These are phyloP conservation scores for Prostheceraeus crozeri DNA, from an alignment of 2,888 invertebrate species.

Conservation along the genomic window DNA sequence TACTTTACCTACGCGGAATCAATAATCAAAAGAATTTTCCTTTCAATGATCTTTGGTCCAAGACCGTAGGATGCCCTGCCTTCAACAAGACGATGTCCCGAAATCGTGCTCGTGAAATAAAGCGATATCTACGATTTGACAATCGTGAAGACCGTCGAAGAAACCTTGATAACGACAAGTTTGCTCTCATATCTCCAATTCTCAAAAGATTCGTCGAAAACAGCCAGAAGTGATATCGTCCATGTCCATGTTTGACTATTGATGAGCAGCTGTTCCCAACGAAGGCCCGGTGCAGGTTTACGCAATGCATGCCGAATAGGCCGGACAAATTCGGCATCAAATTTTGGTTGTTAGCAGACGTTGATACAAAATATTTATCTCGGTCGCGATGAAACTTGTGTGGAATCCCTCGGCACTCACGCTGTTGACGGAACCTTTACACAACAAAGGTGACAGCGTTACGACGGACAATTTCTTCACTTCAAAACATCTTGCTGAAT, in stretches of 20 bases:
- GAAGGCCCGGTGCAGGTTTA: slow-evolving; percentile 25
- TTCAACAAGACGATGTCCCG: slow-evolving; percentile 25
- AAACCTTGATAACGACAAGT: slow-evolving; percentile 23
- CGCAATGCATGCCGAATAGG: slow-evolving; percentile 26
- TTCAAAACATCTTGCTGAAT: neutral
- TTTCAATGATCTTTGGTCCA: slow-evolving; percentile 25
- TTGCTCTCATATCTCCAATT: slow-evolving; percentile 17
- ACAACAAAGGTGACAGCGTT: slow-evolving; percentile 21
- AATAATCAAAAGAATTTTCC: slow-evolving; percentile 21
- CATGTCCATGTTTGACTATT: slow-evolving; percentile 16
- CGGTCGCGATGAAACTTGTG: slow-evolving; percentile 13
- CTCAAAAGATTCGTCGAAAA: slow-evolving; percentile 9
- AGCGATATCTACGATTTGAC: slow-evolving; percentile 26
- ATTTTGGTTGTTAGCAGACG: slow-evolving; percentile 27
- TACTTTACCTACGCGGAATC: slow-evolving; percentile 21
- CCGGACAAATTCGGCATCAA: slow-evolving; percentile 29
- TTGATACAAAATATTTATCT: slow-evolving; percentile 27
- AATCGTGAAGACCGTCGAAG: slow-evolving; percentile 15
- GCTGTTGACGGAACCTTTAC: slow-evolving; percentile 14
- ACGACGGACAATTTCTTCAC: slow-evolving; percentile 22
- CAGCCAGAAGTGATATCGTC: slow-evolving; percentile 10
- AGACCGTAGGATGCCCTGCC: neutral
- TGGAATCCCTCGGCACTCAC: slow-evolving; percentile 1
- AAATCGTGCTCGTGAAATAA: slow-evolving; percentile 29
- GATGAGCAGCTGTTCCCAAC: slow-evolving; percentile 26